These are phyloP conservation scores for Syngnathus floridae DNA, from an alignment of 2,113 vertebrate species.

Conservation along the genomic window DNA sequence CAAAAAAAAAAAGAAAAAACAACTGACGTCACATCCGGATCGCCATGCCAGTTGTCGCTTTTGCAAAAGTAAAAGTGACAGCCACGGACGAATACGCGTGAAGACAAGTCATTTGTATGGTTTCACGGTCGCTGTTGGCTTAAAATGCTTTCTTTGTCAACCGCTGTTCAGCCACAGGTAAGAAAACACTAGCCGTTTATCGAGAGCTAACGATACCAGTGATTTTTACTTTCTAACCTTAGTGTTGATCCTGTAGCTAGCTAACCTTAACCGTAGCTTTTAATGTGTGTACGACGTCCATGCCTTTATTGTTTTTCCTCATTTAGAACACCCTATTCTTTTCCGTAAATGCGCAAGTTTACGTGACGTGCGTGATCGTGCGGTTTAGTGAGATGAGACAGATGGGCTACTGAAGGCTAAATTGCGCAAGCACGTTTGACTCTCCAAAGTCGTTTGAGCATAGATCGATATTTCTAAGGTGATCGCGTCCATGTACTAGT, in stretches of 20 bases:
- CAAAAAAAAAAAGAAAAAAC: neutral
- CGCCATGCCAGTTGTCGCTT: neutral
- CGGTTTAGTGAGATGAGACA: neutral
- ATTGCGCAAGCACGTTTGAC: conserved; percentile 18
- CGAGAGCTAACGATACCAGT: no score
- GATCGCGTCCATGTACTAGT: no score
- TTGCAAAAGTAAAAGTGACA: conserved; percentile 9
- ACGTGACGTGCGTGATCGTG: neutral
- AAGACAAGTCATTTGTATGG: neutral
- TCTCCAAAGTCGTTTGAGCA: neutral
- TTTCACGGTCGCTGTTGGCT: neutral
- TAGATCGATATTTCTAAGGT: neutral
- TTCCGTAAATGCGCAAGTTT: neutral
- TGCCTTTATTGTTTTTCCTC: neutral
- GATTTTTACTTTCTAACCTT: neutral
- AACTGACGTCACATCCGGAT: neutral
- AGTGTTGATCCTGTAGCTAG: conserved; percentile 11
- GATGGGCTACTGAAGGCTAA: neutral
- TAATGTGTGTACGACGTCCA: no score
- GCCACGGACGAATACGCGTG: conserved; percentile 2
- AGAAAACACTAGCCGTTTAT: conserved; percentile 25
- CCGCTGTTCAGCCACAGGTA: conserved; percentile 67
- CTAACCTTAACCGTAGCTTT: conserved; percentile 20
- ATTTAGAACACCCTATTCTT: neutral
- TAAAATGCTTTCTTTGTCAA: conserved; percentile 62